Conservation (phyloP, 2,888 invertebrate species). For the Dryocosmus kuriphilus region DNA sequence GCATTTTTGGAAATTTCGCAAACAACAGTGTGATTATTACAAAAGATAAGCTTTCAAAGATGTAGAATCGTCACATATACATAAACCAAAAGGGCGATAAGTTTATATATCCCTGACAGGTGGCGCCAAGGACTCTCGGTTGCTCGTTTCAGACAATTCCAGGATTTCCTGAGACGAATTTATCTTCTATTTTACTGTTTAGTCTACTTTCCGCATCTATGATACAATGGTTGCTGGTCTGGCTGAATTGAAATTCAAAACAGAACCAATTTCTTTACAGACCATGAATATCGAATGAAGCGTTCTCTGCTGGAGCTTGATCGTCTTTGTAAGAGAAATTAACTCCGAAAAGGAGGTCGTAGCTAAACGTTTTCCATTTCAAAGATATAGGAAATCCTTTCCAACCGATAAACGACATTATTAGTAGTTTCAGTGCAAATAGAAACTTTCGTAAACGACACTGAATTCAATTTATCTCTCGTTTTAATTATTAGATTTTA, state of each 20-base stretch:
- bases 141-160: background rate
- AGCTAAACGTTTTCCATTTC: constrained; percentile 33
- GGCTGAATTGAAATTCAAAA: constrained; percentile 1
- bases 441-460: constrained; percentile 12
- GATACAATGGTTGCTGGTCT: background rate
- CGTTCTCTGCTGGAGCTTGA: constrained; percentile 19
- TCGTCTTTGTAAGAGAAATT: constrained; percentile 19
- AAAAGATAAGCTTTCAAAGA: constrained; percentile 28
- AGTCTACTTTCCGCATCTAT: background rate
- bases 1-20: constrained; percentile 5
- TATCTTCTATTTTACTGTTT: constrained; percentile 8
- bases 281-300: constrained; percentile 8
- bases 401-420: constrained; percentile 21
- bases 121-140: constrained; percentile 5
- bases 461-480: constrained; percentile 11
- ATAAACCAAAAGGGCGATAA: constrained; percentile 7
- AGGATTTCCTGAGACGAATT: background rate
- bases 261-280: background rate
- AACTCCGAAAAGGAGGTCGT: constrained; percentile 29
- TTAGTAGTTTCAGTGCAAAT: background rate
- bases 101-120: constrained; percentile 10
- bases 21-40: constrained; percentile 18
- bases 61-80: background rate
- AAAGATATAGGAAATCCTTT: constrained; percentile 18
- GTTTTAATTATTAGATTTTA: constrained; percentile 10